phyloP scores from a whole-genome alignment of 2,113 vertebrate genomes.

The Synchiropus splendidus region DNA sequence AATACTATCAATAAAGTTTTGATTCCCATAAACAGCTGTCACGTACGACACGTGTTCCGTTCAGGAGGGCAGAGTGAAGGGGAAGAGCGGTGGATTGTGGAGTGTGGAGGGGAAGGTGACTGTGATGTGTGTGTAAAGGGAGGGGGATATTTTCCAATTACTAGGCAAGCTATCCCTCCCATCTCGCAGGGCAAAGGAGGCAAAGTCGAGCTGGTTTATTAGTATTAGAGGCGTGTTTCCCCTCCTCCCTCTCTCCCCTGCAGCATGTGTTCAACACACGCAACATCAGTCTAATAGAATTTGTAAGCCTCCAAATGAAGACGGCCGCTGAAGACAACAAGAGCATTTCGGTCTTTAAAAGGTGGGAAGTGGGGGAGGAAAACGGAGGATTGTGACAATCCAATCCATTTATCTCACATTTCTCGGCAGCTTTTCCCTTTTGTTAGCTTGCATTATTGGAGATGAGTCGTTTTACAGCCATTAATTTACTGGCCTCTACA shows the following conservation, averaged over 20 bases:
- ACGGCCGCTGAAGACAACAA: conserved; percentile 37
- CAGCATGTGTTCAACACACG: conserved; percentile 16
- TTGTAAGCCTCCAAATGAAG: conserved; percentile 39
- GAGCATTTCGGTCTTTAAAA: conserved; percentile 1
- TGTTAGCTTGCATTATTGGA: conserved; percentile 42
- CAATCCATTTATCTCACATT: conserved; percentile 27
- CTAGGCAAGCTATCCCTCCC: conserved; percentile 36
- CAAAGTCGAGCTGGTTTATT: conserved; percentile 59
- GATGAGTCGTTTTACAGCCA: conserved; percentile 40
- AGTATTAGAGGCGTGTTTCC: conserved; percentile 47
- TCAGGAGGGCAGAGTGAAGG: neutral
- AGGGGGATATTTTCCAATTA: conserved; percentile 67
- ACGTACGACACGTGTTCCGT: neutral
- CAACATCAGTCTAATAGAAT: conserved; percentile 42
- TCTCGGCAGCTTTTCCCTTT: conserved; percentile 15
- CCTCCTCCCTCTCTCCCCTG: conserved; percentile 13
- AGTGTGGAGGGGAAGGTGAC: conserved; percentile 4
- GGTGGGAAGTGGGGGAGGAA: conserved; percentile 10
- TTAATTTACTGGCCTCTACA: conserved; percentile 35
- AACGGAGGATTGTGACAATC: conserved; percentile 6
- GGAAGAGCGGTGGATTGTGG: conserved; percentile 1
- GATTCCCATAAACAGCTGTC: no score
- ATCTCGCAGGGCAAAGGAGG: conserved; percentile 42
- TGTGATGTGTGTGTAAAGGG: conserved; percentile 29
- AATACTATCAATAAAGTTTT: no score